Evolutionary conservation across 2,113 vertebrate species (phyloP), one percentile per base, ranked within the genome.

Genomic region (Nematolebias whitei): DNA sequence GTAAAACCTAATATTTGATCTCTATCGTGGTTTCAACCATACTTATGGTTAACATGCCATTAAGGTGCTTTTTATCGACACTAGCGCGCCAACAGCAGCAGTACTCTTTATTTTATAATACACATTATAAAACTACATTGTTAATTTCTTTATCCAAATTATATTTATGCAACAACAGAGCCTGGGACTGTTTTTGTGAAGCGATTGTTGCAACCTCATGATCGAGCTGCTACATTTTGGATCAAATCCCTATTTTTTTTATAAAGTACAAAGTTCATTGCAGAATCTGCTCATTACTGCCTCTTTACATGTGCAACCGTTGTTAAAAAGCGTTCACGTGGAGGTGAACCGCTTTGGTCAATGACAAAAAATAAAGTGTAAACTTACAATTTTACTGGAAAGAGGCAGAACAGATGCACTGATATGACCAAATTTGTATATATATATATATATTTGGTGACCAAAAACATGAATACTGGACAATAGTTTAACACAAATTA

Each of bases 11-110:
- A 65, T 40, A 10, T 45, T 0, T 24, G 6, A 74, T 22, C 22
- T 16, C 44, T 22, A 18, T 50, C 19, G 1, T 39, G 2, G 23
- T 60, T 62, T 24, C 47, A 73, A 62, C 70, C 19, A 35, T 41
- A 44, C 23, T 13, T 22, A 13, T 63, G 48, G 63, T 71, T 29
- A 38, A 60, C 1, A 32, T 44, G 64, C 26, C 56, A 68, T 29
- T 80, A 86, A 86, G 84, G 77, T 85, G 79, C 83, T 80, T 76
- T 60, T 11, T 57, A 66, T 68, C 63, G 45, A 80, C 40, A 50
- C 48, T 7, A n/a, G 15, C 2, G 8, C 2, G 44, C 6, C 9
- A 6, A 4, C 26, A 16, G 1, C 24, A 10, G 8, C 15, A 19
- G n/a, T 55, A 13, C 19, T 2, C 9, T 39, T 39, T 32, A 39